Evolutionary conservation across 2,113 vertebrate genomes (phyloP).

Genomic region (Mustela lutreola): DNA sequence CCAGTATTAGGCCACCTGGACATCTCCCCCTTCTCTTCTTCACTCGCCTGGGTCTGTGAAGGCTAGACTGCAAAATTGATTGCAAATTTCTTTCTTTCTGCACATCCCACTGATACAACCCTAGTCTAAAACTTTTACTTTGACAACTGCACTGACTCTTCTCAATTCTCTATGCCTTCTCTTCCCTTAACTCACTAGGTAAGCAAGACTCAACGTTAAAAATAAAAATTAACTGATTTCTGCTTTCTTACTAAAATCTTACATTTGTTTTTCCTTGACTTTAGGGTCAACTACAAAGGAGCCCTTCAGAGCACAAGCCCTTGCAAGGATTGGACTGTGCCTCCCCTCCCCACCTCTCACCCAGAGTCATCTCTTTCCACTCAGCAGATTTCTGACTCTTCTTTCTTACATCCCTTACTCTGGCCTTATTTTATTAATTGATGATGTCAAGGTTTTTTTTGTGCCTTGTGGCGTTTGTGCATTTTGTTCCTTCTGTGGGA

Average conservation of each 20-base stretch:
- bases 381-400: slow-evolving; percentile 14
- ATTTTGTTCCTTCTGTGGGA: not conserved
- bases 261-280: not conserved
- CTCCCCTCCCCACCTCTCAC: too few relatives aligned
- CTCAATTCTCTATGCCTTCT: not conserved
- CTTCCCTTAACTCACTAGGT: not conserved
- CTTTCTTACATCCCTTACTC: not conserved
- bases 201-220: not conserved
- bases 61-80: not conserved
- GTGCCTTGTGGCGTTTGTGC: not conserved
- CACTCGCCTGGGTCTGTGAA: not conserved
- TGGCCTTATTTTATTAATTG: not conserved
- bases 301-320: not conserved
- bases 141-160: not conserved
- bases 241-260: slow-evolving; percentile 11
- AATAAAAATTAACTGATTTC: not conserved
- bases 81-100: not conserved
- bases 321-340: not conserved
- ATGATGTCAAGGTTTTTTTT: not conserved
- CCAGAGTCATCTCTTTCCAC: not conserved
- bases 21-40: not conserved
- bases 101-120: not conserved
- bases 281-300: not conserved
- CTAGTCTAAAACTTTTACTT: not conserved
- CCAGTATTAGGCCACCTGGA: not conserved